phyloP scores from a whole-genome alignment of 2,888 invertebrate species.

The Aphodius granarius region DNA sequence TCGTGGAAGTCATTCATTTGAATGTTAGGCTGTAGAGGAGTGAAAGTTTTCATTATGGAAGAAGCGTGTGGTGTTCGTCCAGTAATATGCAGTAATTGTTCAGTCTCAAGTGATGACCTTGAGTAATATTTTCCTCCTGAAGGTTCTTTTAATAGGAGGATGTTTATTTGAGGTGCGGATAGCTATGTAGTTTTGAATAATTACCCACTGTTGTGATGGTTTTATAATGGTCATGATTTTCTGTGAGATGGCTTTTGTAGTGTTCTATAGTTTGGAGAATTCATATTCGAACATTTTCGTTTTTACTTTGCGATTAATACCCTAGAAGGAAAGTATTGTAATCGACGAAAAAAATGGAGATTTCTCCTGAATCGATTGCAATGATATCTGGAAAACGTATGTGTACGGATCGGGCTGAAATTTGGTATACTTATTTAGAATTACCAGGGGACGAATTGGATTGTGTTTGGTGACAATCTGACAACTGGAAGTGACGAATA shows the following conservation, averaged over 20 bases:
- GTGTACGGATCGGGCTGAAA: no score
- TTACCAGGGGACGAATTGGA: no score
- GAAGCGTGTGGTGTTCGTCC: background rate
- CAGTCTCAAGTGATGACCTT: background rate
- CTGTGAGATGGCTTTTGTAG: background rate
- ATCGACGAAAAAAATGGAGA: no score
- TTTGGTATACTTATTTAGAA: no score
- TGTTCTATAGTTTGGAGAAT: background rate
- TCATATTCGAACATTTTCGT: no score
- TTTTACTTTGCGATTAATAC: no score
- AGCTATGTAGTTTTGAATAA: background rate
- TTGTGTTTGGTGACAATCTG: no score
- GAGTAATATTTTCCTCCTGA: background rate
- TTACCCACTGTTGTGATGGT: background rate
- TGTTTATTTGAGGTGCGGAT: background rate
- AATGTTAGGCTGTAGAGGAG: background rate
- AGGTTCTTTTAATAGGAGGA: background rate
- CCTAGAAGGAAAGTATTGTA: no score
- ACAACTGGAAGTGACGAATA: no score
- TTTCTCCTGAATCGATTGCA: no score
- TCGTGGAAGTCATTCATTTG: background rate
- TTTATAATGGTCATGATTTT: background rate
- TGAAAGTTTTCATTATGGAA: background rate
- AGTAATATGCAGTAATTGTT: background rate
- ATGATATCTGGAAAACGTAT: no score